Conservation (phyloP, 2,797 vertebrate genomes). For the Acridotheres tristis region DNA sequence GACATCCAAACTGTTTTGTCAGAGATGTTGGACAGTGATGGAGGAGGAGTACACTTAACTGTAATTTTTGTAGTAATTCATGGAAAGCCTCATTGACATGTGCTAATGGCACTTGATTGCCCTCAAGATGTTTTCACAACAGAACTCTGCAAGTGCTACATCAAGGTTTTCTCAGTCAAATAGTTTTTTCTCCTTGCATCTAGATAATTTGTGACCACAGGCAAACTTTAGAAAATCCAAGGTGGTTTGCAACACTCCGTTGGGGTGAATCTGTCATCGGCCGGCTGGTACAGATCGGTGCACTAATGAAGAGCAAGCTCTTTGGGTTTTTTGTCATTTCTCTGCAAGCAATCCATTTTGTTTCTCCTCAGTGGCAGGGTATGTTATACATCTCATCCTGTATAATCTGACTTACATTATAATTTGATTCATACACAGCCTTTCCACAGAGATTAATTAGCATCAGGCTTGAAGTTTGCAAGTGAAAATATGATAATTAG, state of each 20-base stretch:
- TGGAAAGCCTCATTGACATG: conserved; percentile 82
- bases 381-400: conserved; percentile 62
- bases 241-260: conserved; percentile 79
- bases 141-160: conserved; percentile 73
- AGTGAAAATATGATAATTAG: conserved; percentile 72
- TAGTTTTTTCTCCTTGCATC: conserved; percentile 82
- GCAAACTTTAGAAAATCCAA: conserved; percentile 83
- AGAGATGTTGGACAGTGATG: conserved; percentile 80
- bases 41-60: conserved; percentile 75
- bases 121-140: conserved; percentile 87
- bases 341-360: conserved; percentile 49
- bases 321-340: conserved; percentile 71
- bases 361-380: conserved; percentile 33
- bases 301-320: conserved; percentile 79
- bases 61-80: conserved; percentile 82
- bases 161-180: conserved; percentile 82
- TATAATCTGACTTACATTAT: conserved; percentile 68
- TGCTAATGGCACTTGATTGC: conserved; percentile 83
- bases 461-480: conserved; percentile 67
- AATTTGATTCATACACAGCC: conserved; percentile 61
- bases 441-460: conserved; percentile 70
- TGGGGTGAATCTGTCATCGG: conserved; percentile 81
- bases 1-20: conserved; percentile 85
- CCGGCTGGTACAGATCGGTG: conserved; percentile 70
- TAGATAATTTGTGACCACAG: conserved; percentile 85